Base-by-base conservation (phyloP, 2,888 invertebrate genomes). In the Tineola bisselliella region DNA sequence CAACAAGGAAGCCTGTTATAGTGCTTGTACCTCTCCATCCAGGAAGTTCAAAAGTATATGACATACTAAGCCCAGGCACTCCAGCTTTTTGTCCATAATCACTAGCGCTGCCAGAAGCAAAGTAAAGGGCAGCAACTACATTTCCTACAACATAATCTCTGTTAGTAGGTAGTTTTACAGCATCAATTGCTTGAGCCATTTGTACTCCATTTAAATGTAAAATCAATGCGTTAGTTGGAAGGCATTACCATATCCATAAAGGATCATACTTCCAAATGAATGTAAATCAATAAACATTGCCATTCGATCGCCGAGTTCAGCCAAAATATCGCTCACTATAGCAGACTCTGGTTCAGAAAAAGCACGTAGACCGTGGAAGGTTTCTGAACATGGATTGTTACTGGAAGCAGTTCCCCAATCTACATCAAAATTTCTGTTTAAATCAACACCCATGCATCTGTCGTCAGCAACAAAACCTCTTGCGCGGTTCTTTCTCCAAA, bases 351-450 rank as follows among this genome's bases (percentile, higher is more conserved):
- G 88, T 72, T 93, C 93, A 0, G 93, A 92, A 76, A 92, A 91
- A 0, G 91, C 71, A 0, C 70, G 63, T 0, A 77, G 70, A 0
- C 94, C 94, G 43, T 90, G 90, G 79, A 86, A 94, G 5, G 84
- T 89, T 0, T 91, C 90, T 0, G 73, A 64, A 71, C 93, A 94
- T 0, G 82, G 87, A 60, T 69, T 73, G 64, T 58, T 65, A 64
- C 89, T 89, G 44, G 84, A 82, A 0, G 70, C 73, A 1, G 87
- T 80, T 0, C 88, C 90, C 93, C 93, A 94, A 63, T 90, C 80
- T 66, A 88, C 88, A 62, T 88, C 91, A 67, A 92, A 94, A 77
- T 94, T 94, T 10, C 94, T 83, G 75, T 94, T 94, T 0, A 90
- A 88, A 70, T 95, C 94, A 0, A 90, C 90, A 0, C 95, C 94